Evolutionary conservation across 1,140 invertebrate species (phyloP), one percentile per base, ranked within the genome.

Genomic region (Drosophila biarmipes): DNA sequence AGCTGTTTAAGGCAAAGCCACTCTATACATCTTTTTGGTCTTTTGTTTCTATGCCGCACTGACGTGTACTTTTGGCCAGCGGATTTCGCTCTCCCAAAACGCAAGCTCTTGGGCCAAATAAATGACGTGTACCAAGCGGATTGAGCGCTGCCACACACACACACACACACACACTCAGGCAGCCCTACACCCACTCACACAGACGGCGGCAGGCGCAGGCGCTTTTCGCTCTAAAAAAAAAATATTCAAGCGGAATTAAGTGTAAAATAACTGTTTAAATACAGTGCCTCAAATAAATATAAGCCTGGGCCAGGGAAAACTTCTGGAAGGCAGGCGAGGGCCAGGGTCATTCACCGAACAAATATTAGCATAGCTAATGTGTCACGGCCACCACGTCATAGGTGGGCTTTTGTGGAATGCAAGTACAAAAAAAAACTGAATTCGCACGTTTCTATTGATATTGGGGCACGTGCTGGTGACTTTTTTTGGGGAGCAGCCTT

Each of bases 41-140:
- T 68, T 35, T 38, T 51, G 12, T 38, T 59, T 48, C 40, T 68
- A 62, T 58, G 63, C 59, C 59, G 21, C 52, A 77, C 74, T 78
- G 74, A 78, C 74, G 74, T 78, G 74, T 78, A 78, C 73, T 78
- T 77, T 78, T 40, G 17, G 54, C 58, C 48, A 73, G 29, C 27
- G n/a, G 29, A 40, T 0, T 31, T 8, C 29, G 7, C 29, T 31
- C 29, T 31, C 29, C 29, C 8, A 31, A 31, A 8, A 10, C 10
- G 8, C 10, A 31, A 31, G 29, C 29, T 31, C 29, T 31, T 8
- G 7, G 29, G 61, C 64, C 17, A 21, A 52, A 78, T 56, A 73
- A 78, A 75, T 87, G 84, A 87, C 84, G 84, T 87, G 84, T 84
- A 87, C 79, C 52, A 82, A 72, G 56, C 78, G 42, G 82, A 86